Evolutionary conservation across 2,797 vertebrate species (phyloP).

Genomic region (Epinephelus coioides): DNA sequence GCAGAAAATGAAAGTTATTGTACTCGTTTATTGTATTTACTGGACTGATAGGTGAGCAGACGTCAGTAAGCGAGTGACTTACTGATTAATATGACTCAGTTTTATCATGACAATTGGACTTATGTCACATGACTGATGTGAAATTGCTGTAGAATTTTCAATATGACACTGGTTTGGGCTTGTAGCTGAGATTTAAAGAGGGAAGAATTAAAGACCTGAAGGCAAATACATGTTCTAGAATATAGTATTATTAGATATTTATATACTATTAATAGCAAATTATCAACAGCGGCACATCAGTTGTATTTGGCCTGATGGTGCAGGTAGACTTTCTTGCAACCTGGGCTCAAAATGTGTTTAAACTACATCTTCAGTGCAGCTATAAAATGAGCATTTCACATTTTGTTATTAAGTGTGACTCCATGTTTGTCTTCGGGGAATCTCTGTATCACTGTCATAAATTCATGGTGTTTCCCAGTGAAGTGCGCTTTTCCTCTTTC

Average conservation of each 20-base stretch:
- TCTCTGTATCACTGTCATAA: conserved; percentile 23
- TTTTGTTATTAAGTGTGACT: neutral
- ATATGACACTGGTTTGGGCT: neutral
- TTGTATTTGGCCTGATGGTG: neutral
- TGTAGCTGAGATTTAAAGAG: neutral
- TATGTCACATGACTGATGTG: neutral
- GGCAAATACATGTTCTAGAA: neutral
- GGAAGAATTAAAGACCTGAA: neutral
- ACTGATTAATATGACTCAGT: conserved; percentile 31
- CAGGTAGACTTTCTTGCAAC: neutral
- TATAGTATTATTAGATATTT: neutral
- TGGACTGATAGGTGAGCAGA: neutral
- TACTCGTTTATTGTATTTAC: conserved; percentile 21
- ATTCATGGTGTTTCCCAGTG: conserved; percentile 20
- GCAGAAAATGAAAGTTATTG: conserved; percentile 48
- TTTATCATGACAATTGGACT: conserved; percentile 14
- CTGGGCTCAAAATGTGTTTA: neutral
- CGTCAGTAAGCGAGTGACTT: conserved; percentile 37
- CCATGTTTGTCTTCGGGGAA: conserved; percentile 9
- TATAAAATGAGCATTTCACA: neutral
- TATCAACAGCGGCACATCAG: neutral
- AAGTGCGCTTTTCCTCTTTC: conserved; percentile 79
- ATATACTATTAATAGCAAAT: neutral
- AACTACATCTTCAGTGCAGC: neutral
- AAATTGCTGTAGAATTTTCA: conserved; percentile 1